Evolutionary conservation across 37 sponge, comb jelly and placozoan genomes (phyloP).

Genomic region (Lycopodina hypogea): DNA sequence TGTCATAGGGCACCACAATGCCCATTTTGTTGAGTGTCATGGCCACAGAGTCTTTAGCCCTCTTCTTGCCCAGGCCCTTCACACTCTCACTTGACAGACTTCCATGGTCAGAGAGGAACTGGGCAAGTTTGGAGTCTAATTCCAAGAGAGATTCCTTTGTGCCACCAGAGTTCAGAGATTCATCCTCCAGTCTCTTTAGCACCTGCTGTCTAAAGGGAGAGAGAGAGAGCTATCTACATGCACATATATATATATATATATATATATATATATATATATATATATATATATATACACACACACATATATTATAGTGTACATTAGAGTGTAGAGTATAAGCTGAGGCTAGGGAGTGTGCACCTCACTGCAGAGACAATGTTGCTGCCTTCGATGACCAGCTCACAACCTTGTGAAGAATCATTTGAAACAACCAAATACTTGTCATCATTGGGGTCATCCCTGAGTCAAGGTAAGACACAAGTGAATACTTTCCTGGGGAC

Average conservation of each 20-base stretch:
- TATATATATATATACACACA: too few relatives aligned
- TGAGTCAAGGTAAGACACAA: too few relatives aligned
- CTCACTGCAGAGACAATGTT: conserved; percentile 63
- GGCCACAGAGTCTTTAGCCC: conserved; percentile 46
- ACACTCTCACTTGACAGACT: not conserved
- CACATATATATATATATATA: too few relatives aligned
- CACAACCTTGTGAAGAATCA: conserved; percentile 30
- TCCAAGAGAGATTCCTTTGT: conserved; percentile 15
- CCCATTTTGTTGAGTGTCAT: conserved; percentile 70
- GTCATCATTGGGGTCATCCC: conserved; percentile 67
- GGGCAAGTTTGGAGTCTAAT: conserved; percentile 16
- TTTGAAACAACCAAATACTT: conserved; percentile 50
- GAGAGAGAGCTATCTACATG: not conserved
- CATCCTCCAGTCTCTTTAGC: conserved; percentile 17
- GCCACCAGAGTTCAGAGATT: not conserved
- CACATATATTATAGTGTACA: too few relatives aligned
- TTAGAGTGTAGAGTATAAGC: too few relatives aligned
- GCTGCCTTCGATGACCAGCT: conserved; percentile 33
- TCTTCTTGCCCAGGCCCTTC: conserved; percentile 23
- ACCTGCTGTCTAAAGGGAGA: not conserved
- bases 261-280: too few relatives aligned
- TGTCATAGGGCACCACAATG: conserved; percentile 75
- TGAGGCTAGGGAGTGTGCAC: too few relatives aligned
- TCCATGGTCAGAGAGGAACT: not conserved
- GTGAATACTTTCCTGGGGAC: too few relatives aligned